Evolutionary conservation across 2,113 vertebrate genomes (phyloP), one percentile per base, ranked within the genome.

Genomic region (Numenius arquata): DNA sequence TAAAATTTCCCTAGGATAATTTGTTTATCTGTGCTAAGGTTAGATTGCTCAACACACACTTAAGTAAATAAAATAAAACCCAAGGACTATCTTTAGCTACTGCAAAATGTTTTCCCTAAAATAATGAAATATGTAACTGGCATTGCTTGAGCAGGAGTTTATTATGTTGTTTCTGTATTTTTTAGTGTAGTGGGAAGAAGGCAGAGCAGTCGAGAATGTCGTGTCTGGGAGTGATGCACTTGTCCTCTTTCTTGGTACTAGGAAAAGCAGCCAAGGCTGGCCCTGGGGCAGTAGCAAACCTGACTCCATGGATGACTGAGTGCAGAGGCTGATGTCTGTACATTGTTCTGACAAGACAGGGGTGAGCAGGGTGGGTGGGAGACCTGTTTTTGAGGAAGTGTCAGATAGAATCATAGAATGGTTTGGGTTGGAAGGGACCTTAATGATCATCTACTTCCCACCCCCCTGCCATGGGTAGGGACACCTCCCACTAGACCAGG

Each of bases 21-120:
- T 83, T 95, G 71, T 95, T 96, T 95, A 52, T 89, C 66, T 93
- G 25, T 62, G 81, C 81, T 79, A 66, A 82, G 70, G 84, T 91
- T 89, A 34, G 48, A 53, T 43, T 79, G 62, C 89, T 93, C 58
- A 88, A 88, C 48, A 30, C 0, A 0, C 29, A 12, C 66, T 65
- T 75, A 53, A 95, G 52, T 50, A 92, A 90, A 78, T 36, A 90
- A 30, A 32, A 48, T 8, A 62, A 91, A 96, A 15, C 58, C 84
- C 77, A 65, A 68, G 43, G 43, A n/a, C 66, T 91, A 82, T 96
- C 66, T 78, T 92, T 93, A 96, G 85, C 81, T 82, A 19, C 74
- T 68, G 78, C 71, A 70, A 79, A 94, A 73, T 45, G 5, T 77
- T 94, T 80, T 83, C 30, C 48, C 48, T 82, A 45, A 91, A 94